Conservation (phyloP, 2,797 vertebrate genomes). For the Cryptoblepharus egeriae region DNA sequence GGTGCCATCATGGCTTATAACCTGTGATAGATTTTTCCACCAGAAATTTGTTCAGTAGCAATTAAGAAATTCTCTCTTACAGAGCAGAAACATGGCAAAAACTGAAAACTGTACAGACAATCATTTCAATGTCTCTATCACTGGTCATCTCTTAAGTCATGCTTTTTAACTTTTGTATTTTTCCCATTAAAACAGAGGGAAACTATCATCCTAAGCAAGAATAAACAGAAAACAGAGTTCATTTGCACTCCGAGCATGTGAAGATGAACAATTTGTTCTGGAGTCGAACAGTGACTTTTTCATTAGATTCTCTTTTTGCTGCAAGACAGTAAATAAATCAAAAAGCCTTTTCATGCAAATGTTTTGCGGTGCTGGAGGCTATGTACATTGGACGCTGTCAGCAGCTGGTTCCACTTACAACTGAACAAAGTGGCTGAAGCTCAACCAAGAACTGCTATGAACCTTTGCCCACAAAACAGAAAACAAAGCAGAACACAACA, state of each 20-base stretch:
- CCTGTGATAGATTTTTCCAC: too few relatives aligned
- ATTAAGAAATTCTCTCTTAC: too few relatives aligned
- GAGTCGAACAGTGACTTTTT: conserved; percentile 60
- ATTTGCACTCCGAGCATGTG: conserved; percentile 46
- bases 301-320: conserved; percentile 44
- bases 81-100: background rate
- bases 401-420: conserved; percentile 72
- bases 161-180: background rate
- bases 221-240: conserved; percentile 59
- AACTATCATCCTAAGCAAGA: conserved; percentile 49
- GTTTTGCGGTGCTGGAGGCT: conserved; percentile 61
- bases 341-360: conserved; percentile 69
- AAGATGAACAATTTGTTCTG: conserved; percentile 63
- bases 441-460: conserved; percentile 61
- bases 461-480: conserved; percentile 62
- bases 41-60: too few relatives aligned
- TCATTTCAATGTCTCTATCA: background rate
- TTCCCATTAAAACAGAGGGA: background rate
- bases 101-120: background rate
- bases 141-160: background rate
- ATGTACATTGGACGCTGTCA: conserved; percentile 63
- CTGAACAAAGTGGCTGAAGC: conserved; percentile 69
- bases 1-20: too few relatives aligned
- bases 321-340: conserved; percentile 67
- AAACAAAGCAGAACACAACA: conserved; percentile 6